Evolutionary conservation across 1,140 invertebrate species (phyloP).

Genomic region (Zaprionus gabonicus): DNA sequence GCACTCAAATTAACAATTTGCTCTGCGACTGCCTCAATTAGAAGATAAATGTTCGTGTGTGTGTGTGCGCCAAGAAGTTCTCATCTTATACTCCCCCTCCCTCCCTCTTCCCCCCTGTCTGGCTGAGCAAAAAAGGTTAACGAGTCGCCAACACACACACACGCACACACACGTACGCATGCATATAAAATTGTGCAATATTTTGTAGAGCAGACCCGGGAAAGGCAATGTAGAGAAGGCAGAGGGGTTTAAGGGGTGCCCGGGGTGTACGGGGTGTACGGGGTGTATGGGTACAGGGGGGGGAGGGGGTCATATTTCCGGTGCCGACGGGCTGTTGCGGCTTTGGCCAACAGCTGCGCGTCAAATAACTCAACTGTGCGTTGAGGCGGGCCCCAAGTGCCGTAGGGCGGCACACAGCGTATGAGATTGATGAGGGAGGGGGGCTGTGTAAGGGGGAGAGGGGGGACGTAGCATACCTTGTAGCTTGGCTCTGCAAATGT

Average conservation of each 20-base stretch:
- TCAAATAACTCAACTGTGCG: slow-evolving; percentile 79
- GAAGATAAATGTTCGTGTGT: slow-evolving; percentile 67
- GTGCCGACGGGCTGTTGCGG: slow-evolving; percentile 36
- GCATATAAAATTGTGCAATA: slow-evolving; percentile 66
- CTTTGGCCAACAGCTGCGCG: slow-evolving; percentile 74
- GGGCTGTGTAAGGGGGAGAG: neutral
- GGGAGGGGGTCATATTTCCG: slow-evolving; percentile 25
- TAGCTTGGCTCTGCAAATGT: slow-evolving; percentile 40
- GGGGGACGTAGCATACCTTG: neutral
- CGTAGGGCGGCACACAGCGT: slow-evolving; percentile 1
- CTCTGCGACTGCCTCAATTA: slow-evolving; percentile 59
- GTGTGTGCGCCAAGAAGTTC: slow-evolving; percentile 42
- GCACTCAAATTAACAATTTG: slow-evolving; percentile 55
- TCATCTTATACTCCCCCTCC: neutral
- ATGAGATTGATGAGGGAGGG: slow-evolving; percentile 1
- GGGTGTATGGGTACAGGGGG: neutral
- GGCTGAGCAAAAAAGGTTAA: slow-evolving; percentile 61
- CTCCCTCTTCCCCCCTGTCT: neutral
- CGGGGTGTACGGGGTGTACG: too few species aligned
- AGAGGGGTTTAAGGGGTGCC: neutral
- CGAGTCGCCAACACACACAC: slow-evolving; percentile 46
- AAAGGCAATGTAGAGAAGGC: neutral
- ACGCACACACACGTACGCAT: slow-evolving; percentile 18
- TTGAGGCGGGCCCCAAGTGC: slow-evolving; percentile 44
- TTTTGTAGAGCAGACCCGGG: slow-evolving; percentile 50